Percentiles rank a stretch among this genome's conserved stretches.
phyloP scores from a whole-genome alignment of 1,140 invertebrate genomes.

The Bicyclus anynana region DNA sequence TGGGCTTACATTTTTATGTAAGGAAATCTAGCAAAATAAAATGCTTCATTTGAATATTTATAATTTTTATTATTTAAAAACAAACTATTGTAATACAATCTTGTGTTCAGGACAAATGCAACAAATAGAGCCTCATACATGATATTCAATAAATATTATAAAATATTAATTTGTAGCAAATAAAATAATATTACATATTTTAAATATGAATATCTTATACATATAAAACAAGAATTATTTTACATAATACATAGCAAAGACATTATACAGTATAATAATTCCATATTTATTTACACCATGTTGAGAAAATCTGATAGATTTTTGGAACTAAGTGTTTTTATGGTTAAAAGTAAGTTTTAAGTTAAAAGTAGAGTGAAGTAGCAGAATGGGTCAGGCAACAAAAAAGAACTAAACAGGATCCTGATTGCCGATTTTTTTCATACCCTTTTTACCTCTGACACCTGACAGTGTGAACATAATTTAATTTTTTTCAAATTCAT shows the following conservation, averaged over 20 bases:
- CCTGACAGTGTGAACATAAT: no score
- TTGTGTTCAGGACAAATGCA: constrained; percentile 2
- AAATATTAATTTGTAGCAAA: not conserved
- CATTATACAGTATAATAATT: not conserved
- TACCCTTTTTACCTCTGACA: no score
- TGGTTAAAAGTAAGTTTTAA: no score
- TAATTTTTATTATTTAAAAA: constrained; percentile 9
- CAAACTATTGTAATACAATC: constrained; percentile 12
- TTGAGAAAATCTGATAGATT: not conserved
- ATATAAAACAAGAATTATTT: not conserved
- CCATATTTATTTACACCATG: not conserved
- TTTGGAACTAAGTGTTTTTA: not conserved
- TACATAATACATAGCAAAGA: not conserved
- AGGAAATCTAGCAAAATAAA: not conserved
- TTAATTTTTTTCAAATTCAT: no score
- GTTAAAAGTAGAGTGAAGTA: no score
- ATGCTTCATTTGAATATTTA: not conserved
- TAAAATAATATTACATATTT: not conserved
- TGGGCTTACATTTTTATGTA: no score
- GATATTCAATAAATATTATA: not conserved
- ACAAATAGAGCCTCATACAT: constrained; percentile 16
- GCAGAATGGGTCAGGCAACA: no score
- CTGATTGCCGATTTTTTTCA: no score
- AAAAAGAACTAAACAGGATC: no score
- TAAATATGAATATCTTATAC: not conserved